Evolutionary conservation across 1,140 invertebrate species (phyloP).

Genomic region (Uloborus diversus): DNA sequence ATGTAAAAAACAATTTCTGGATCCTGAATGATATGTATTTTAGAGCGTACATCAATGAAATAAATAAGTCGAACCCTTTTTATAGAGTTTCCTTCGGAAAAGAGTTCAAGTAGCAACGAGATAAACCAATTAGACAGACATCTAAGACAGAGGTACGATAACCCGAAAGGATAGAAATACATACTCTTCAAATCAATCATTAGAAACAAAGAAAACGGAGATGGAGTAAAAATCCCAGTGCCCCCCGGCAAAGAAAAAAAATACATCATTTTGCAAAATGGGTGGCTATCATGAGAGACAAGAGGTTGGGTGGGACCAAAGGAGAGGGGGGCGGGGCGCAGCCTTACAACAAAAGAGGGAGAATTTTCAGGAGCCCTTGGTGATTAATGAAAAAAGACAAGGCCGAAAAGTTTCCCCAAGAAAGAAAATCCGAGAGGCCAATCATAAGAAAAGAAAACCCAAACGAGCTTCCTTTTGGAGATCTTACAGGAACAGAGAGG

Average conservation of each 20-base stretch:
- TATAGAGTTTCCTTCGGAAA: too few species aligned
- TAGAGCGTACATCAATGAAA: too few species aligned
- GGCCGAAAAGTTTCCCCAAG: constrained; percentile 9
- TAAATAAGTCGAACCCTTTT: too few species aligned
- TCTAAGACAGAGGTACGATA: too few species aligned
- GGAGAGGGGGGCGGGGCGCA: too few species aligned
- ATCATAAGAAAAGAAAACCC: neutral
- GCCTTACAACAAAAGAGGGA: neutral
- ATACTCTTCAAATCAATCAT: neutral
- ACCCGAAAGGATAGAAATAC: neutral
- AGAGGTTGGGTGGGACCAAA: constrained; percentile 18
- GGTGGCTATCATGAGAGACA: constrained; percentile 22
- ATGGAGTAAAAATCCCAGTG: too few species aligned
- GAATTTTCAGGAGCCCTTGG: neutral
- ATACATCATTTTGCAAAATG: neutral
- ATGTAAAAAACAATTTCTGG: too few species aligned
- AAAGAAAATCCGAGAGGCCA: neutral
- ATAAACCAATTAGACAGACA: too few species aligned
- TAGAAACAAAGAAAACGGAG: neutral
- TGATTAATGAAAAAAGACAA: constrained; percentile 44
- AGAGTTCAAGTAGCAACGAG: too few species aligned
- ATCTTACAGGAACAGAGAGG: neutral
- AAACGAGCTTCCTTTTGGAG: constrained; percentile 14
- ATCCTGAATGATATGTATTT: too few species aligned
- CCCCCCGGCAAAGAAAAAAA: neutral